Evolutionary conservation across 2,113 vertebrate genomes (phyloP), one percentile per base, ranked within the genome.

Genomic region (Bubo blakistoni): DNA sequence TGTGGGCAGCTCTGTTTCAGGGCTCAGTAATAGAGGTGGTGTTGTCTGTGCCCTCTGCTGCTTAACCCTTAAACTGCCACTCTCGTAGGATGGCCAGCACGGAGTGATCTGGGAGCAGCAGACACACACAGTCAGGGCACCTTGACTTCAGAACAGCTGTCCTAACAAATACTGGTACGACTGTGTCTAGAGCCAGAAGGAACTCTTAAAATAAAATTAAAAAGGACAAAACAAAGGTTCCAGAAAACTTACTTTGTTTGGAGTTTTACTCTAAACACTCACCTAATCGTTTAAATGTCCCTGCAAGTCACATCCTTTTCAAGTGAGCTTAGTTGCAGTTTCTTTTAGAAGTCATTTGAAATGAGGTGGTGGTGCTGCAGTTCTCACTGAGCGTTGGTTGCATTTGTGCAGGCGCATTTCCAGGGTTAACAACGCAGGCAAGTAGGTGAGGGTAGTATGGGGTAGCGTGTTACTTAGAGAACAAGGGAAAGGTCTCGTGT

Each of bases 91-190:
- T 40, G 62, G 51, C 29, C 17, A 2, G 2, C 29, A 34, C 30
- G 11, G 47, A 55, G 57, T 15, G 16, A 7, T 9, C 34, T 38
- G 62, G 18, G 58, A 67, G 17, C 42, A 71, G 32, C 8, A 44
- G 22, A 29, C 30, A 9, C 0, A 0, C 38, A 18, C 18, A 9
- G 25, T 34, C 61, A 42, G 4, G 5, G 19, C 36, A 19, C 20
- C 46, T 55, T 38, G 25, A 32, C 34, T 66, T 82, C 73, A 62
- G 34, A 80, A 24, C 44, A 79, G 10, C 55, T 78, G 3, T 88
- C 17, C 52, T 36, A 24, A 30, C 30, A 51, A 30, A 34, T 38
- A 29, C 0, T 44, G 22, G 4, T 52, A 11, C 44, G 40, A 5
- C 46, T 8, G 0, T 44, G 36, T n/a, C 62, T 65, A 66, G 62